phyloP scores from a whole-genome alignment of 2,113 vertebrate species.

The Riparia riparia region DNA sequence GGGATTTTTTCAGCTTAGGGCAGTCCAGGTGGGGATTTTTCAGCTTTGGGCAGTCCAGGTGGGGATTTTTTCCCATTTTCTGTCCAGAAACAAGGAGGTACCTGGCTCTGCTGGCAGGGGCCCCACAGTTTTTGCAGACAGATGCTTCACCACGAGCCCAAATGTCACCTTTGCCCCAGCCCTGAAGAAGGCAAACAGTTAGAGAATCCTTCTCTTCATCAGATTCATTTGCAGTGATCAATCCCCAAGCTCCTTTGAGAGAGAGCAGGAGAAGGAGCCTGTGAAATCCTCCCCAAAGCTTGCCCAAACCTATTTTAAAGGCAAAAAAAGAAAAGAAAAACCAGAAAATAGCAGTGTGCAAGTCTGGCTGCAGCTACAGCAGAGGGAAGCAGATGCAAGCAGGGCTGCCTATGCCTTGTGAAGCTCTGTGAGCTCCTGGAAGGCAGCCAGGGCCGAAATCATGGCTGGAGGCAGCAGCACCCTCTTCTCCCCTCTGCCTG shows the following conservation, averaged over 20 bases:
- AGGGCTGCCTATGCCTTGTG: not conserved
- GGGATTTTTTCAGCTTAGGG: not conserved
- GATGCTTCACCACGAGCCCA: not conserved
- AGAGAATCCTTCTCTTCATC: not conserved
- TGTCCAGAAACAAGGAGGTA: not conserved
- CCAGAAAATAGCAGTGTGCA: not conserved
- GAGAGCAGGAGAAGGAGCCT: not conserved
- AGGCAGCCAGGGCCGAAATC: constrained; percentile 50
- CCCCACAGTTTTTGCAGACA: not conserved
- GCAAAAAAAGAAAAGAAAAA: not conserved
- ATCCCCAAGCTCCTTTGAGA: not conserved
- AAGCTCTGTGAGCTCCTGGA: constrained; percentile 31
- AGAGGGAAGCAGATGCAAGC: constrained; percentile 58
- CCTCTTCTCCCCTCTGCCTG: constrained; percentile 1
- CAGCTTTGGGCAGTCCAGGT: not conserved
- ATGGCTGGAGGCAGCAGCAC: not conserved
- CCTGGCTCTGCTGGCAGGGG: not conserved
- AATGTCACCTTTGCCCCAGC: not conserved
- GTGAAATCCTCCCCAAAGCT: not conserved
- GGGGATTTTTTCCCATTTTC: not conserved
- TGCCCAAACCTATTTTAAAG: not conserved
- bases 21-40: not conserved
- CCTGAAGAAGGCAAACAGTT: not conserved
- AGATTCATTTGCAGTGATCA: not conserved
- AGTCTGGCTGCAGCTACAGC: not conserved